These are phyloP conservation scores for Neodon shergylaensis DNA, from an alignment of 2,113 vertebrate species.

Conservation along the genomic window DNA sequence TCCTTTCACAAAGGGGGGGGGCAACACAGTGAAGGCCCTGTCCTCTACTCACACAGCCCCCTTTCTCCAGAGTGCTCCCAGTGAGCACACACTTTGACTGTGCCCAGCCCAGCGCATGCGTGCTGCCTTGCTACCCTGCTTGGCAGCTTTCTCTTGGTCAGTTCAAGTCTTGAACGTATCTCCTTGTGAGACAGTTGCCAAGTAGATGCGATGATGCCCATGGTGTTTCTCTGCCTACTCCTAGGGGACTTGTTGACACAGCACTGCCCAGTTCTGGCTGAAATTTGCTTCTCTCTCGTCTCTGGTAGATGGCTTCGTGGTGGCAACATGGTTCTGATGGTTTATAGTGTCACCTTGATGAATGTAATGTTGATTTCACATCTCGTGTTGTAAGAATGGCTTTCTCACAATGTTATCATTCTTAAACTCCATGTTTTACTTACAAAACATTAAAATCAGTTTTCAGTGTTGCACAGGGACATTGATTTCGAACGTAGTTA, in stretches of 20 bases:
- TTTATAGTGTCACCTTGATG: not conserved
- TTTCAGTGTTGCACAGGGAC: not conserved
- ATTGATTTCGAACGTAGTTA: conserved; percentile 42
- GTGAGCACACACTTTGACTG: not conserved
- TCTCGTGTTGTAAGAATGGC: not conserved
- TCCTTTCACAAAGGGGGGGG: not conserved
- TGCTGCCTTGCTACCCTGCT: not conserved
- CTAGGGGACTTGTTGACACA: not conserved
- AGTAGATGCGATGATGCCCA: not conserved
- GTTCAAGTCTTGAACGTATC: not conserved
- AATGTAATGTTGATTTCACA: not conserved
- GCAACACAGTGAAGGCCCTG: not conserved
- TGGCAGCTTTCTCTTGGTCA: not conserved
- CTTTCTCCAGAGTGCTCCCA: not conserved
- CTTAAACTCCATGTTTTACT: conserved; percentile 45
- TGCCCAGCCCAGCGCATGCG: not conserved
- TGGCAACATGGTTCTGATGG: not conserved
- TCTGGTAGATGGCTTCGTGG: not conserved
- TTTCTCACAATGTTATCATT: conserved; percentile 40
- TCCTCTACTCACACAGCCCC: not conserved
- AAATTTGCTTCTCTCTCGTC: not conserved
- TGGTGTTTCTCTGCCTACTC: not conserved
- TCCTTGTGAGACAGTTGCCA: not conserved
- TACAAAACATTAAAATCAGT: conserved; percentile 1
- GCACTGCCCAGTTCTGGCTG: not conserved